Conservation (phyloP, 2,888 invertebrate genomes). For the Drosophila melanosoma region DNA sequence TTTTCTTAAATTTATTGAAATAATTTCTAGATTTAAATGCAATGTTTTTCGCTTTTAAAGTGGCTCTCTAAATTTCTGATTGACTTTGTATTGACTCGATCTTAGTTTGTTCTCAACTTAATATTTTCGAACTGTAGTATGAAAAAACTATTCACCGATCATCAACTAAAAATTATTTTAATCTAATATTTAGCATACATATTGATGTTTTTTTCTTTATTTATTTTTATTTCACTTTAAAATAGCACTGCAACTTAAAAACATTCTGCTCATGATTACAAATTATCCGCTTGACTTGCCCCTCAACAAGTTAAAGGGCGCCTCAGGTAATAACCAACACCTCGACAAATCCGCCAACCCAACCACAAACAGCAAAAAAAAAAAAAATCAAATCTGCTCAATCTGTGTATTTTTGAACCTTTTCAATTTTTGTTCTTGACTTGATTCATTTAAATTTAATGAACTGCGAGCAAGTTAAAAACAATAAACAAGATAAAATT, state of each 20-base stretch:
- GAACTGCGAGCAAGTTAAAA: slow-evolving; percentile 54
- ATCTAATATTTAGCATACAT: background rate
- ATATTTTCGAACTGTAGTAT: too few relatives aligned
- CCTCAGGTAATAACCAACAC: slow-evolving; percentile 70
- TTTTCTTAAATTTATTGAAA: too few relatives aligned
- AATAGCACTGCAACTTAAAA: background rate
- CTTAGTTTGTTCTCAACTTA: too few relatives aligned
- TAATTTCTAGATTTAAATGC: too few relatives aligned
- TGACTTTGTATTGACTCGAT: too few relatives aligned
- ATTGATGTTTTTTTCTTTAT: background rate
- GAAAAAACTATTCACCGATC: background rate
- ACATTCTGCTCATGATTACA: slow-evolving; percentile 21
- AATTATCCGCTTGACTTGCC: slow-evolving; percentile 55
- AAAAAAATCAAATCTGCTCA: slow-evolving; percentile 57
- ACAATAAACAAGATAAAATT: background rate
- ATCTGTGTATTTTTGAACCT: slow-evolving; percentile 28
- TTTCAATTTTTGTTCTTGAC: slow-evolving; percentile 38
- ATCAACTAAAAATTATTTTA: background rate
- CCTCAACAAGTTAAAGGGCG: slow-evolving; percentile 14
- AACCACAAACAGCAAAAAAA: slow-evolving; percentile 49
- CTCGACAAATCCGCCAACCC: slow-evolving; percentile 35
- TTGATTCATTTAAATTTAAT: slow-evolving; percentile 77
- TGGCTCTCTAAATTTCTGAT: too few relatives aligned
- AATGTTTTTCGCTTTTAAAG: too few relatives aligned
- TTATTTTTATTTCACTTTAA: background rate